Evolutionary conservation across 1,140 invertebrate species (phyloP).

Genomic region (Lamellibrachia luymesi): DNA sequence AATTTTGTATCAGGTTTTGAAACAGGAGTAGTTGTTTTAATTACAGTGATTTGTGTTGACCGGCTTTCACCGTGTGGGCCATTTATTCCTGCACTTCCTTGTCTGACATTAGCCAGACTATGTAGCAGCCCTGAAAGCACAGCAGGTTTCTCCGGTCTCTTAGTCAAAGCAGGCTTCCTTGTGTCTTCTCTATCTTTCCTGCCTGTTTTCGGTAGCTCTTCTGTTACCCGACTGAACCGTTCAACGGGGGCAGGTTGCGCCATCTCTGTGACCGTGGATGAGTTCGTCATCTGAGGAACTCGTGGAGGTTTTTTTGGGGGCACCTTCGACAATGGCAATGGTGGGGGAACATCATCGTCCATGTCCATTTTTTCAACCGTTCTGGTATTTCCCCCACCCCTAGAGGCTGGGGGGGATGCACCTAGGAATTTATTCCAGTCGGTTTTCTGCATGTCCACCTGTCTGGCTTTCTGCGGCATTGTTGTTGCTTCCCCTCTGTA

Average conservation of each 20-base stretch:
- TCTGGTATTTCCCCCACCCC: neutral
- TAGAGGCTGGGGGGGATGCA: neutral
- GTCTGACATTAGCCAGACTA: slow-evolving; percentile 31
- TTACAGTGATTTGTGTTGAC: neutral
- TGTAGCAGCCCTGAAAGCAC: slow-evolving; percentile 33
- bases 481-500: slow-evolving; percentile 22
- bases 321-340: slow-evolving; percentile 17
- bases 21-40: slow-evolving; percentile 7
- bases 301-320: neutral
- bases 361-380: slow-evolving; percentile 18
- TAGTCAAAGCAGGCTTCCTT: neutral
- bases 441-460: slow-evolving; percentile 16
- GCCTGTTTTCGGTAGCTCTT: neutral
- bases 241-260: neutral
- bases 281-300: neutral
- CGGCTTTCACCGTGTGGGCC: neutral
- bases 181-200: slow-evolving; percentile 12
- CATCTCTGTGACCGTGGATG: neutral
- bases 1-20: neutral
- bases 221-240: neutral
- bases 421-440: neutral
- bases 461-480: neutral
- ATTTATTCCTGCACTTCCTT: slow-evolving; percentile 7
- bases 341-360: slow-evolving; percentile 18
- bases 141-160: neutral